Base-by-base conservation (phyloP, 2,113 vertebrate genomes). In the Oryzias celebensis region DNA sequence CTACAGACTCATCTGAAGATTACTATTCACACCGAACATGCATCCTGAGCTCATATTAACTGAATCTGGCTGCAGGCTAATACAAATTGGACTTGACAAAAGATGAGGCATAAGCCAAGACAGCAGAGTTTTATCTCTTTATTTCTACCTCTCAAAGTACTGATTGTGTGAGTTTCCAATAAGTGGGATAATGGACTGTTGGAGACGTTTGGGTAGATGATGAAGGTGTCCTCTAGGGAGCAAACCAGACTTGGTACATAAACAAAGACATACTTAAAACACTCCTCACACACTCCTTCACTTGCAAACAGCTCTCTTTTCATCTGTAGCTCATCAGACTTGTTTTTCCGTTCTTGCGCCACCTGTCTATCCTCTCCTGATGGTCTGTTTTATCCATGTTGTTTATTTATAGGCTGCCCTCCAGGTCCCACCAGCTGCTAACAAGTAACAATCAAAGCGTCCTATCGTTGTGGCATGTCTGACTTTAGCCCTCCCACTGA, bases 41-140 rank as follows among this genome's bases (percentile, higher is more conserved):
- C 80, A 83, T 76, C 73, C 68, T 51, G 53, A 64, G 64, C 65
- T 66, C 69, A 62, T 50, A 58, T 74, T 75, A 83, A 51, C 73
- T 65, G 73, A 56, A 46, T 59, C 58, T 75, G 52, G 70, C 75
- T 72, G 55, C 3, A 28, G 77, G 76, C 72, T 82, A 84, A 90
- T 74, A 82, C 75, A 83, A 85, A 90, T 88, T 87, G 73, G 86
- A 85, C 59, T 82, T 63, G 81, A 89, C 76, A 81, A 84, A 81
- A 83, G 80, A 88, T 80, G 85, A 91, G 71, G 76, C 75, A 81
- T 65, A 71, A 73, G 71, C 70, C 58, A 62, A 83, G 82, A 71
- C 65, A 78, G 77, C 63, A 13, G 60, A 58, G 81, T 68, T 75
- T 83, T 73, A 61, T 83, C 58, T 61, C 24, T 77, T 76, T 84